Percentiles rank a stretch among this genome's conserved stretches.
These are phyloP conservation scores for Drosophila histrio DNA, from an alignment of 2,888 invertebrate genomes.

Conservation along the genomic window DNA sequence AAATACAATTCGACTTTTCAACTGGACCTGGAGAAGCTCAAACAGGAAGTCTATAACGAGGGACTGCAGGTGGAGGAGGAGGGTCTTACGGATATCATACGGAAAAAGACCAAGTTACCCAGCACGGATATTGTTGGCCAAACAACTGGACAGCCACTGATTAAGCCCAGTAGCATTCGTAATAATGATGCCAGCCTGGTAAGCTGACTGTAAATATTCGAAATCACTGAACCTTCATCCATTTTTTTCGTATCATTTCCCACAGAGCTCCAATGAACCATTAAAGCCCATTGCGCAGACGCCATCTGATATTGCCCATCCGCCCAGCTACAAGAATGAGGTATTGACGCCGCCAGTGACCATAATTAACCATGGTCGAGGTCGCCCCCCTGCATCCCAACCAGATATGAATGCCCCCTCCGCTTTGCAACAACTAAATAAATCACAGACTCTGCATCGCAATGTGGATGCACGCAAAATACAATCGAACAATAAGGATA, in stretches of 20 bases:
- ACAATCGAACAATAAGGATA: constrained; percentile 84
- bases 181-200: constrained; percentile 77
- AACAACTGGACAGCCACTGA: constrained; percentile 82
- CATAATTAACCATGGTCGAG: constrained; percentile 32
- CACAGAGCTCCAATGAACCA: constrained; percentile 81
- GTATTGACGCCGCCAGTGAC: constrained; percentile 65
- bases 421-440: constrained; percentile 60
- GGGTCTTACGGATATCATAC: constrained; percentile 90
- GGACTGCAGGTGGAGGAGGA: constrained; percentile 94
- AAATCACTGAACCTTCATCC: constrained; percentile 10
- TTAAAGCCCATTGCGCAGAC: constrained; percentile 71
- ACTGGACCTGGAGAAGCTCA: constrained; percentile 92
- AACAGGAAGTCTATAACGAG: constrained; percentile 91
- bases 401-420: constrained; percentile 1
- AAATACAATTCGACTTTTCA: constrained; percentile 88
- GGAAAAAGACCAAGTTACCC: constrained; percentile 89
- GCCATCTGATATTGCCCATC: constrained; percentile 70
- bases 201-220: constrained; percentile 36
- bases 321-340: constrained; percentile 81
- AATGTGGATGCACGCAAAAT: constrained; percentile 84
- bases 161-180: constrained; percentile 61
- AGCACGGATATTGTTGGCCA: constrained; percentile 75
- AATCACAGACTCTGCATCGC: constrained; percentile 75
- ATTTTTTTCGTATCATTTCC: not conserved
- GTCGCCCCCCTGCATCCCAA: constrained; percentile 30